A percentile compares a stretch with the other conserved stretches of the same genome.
These are phyloP conservation scores for Cheilosia vulpina DNA, from an alignment of 2,888 invertebrate genomes.

Conservation along the genomic window DNA sequence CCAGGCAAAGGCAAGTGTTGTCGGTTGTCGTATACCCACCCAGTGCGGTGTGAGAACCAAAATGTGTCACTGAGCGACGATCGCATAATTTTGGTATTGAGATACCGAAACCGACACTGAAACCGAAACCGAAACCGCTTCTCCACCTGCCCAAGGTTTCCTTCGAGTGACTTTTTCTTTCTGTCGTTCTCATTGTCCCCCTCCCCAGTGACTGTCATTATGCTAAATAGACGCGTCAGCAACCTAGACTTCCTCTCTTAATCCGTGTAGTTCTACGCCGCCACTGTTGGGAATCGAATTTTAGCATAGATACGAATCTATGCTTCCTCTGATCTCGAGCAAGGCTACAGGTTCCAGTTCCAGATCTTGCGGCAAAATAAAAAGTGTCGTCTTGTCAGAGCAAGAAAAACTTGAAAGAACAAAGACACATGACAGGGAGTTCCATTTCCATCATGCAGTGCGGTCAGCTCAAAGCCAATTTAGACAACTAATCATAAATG, in stretches of 20 bases:
- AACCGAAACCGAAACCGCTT: conserved; percentile 19
- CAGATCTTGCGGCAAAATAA: background rate
- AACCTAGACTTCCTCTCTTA: conserved; percentile 59
- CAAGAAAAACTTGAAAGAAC: background rate
- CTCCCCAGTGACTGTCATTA: conserved; percentile 52
- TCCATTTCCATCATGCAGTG: background rate
- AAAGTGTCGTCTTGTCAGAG: conserved; percentile 35
- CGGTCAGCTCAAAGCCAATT: conserved; percentile 60
- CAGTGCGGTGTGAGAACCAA: conserved; percentile 60
- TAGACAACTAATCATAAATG: conserved; percentile 69
- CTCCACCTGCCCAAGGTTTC: conserved; percentile 62
- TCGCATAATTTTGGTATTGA: conserved; percentile 7
- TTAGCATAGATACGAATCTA: conserved; percentile 73
- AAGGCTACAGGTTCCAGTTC: background rate
- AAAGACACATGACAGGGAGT: conserved; percentile 5
- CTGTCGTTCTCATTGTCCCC: conserved; percentile 26
- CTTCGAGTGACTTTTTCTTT: conserved; percentile 10
- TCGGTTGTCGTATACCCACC: conserved; percentile 53
- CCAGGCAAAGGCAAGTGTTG: conserved; percentile 68
- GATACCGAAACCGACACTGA: background rate
- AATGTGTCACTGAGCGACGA: conserved; percentile 61
- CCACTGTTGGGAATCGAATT: conserved; percentile 50
- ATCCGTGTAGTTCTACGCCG: conserved; percentile 40
- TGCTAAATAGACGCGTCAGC: conserved; percentile 66
- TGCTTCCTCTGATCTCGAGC: conserved; percentile 39